Conservation (phyloP, 2,797 vertebrate species). For the Amblyopsis hoosieri region DNA sequence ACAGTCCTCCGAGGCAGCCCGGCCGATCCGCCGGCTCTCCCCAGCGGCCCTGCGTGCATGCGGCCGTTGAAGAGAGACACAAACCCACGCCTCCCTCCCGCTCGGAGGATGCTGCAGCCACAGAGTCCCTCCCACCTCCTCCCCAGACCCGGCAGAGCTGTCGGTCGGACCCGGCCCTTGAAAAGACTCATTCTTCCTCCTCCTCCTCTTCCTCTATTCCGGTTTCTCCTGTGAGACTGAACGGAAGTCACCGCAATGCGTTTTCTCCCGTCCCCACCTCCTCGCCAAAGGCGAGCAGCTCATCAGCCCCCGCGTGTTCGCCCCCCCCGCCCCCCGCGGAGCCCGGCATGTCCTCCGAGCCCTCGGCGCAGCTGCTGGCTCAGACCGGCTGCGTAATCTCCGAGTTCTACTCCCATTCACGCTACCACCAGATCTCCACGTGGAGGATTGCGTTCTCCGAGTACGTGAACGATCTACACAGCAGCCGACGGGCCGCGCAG, state of each 20-base stretch:
- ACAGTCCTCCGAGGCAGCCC: conserved; percentile 64
- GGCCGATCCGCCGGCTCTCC: conserved; percentile 22
- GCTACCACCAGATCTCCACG: conserved; percentile 95
- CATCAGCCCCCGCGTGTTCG: conserved; percentile 15
- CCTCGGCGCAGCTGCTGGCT: conserved; percentile 60
- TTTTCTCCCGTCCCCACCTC: conserved; percentile 42
- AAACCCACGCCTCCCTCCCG: conserved; percentile 45
- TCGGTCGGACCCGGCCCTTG: conserved; percentile 23
- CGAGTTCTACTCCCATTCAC: conserved; percentile 92
- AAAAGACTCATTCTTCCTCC: conserved; percentile 37
- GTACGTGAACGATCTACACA: conserved; percentile 91
- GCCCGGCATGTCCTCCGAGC: conserved; percentile 31
- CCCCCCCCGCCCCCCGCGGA: conserved; percentile 26
- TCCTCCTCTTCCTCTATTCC: conserved; percentile 53
- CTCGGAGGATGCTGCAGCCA: conserved; percentile 47
- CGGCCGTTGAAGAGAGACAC: conserved; percentile 27
- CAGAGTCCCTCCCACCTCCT: conserved; percentile 13
- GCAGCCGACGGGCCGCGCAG: conserved; percentile 70
- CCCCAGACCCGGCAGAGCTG: conserved; percentile 25
- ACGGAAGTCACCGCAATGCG: conserved; percentile 71
- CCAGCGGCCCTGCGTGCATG: conserved; percentile 35
- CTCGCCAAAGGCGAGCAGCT: conserved; percentile 20
- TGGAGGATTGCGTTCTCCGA: conserved; percentile 95
- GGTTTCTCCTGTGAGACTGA: conserved; percentile 60
- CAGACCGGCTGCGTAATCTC: conserved; percentile 86